Evolutionary conservation across 2,797 vertebrate genomes (phyloP), one percentile per base, ranked within the genome.

Genomic region (Myotis pilosus): DNA sequence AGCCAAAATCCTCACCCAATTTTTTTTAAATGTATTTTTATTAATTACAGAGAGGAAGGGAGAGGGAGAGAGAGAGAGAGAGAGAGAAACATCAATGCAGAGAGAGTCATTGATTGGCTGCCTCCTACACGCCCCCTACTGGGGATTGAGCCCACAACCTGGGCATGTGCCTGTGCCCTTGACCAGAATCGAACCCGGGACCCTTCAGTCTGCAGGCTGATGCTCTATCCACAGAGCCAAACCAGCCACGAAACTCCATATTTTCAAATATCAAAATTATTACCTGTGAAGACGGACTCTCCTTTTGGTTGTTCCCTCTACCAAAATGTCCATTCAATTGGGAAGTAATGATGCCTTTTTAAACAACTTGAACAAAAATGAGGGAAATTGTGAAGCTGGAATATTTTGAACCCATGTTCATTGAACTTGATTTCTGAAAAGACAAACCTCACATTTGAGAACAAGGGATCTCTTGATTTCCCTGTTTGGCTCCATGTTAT

Each of bases 401-500:
- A 19, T 89, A 30, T 25, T n/a, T 49, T 72, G 57, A 94, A 53
- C 36, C 51, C 36, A 0, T 62, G 66, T 83, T 92, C 6, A 2
- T 51, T 25, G 51, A 87, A 38, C 30, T 79, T n/a, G 25, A 94
- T 86, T 94, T 97, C 57, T 89, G 69, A 94, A 87, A 96, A 95
- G 91, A 74, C 66, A 78, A 87, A 91, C 30, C 5, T 87, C 64
- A 28, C 85, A 64, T 94, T 81, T 92, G 90, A 44, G 87, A 90
- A 92, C 95, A 89, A 47, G 57, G 66, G 76, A 93, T 86, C 41
- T 62, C 92, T 91, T 71, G n/a, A 49, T 96, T 95, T 95, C 49
- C 28, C 66, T 87, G 33, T 91, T 95, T 94, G 85, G 44, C 55
- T 87, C 51, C 92, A 68, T 28, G 28, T 81, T 96, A 94, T 96